These are phyloP conservation scores for Pecten maximus DNA, from an alignment of 2,888 invertebrate genomes.

Conservation along the genomic window DNA sequence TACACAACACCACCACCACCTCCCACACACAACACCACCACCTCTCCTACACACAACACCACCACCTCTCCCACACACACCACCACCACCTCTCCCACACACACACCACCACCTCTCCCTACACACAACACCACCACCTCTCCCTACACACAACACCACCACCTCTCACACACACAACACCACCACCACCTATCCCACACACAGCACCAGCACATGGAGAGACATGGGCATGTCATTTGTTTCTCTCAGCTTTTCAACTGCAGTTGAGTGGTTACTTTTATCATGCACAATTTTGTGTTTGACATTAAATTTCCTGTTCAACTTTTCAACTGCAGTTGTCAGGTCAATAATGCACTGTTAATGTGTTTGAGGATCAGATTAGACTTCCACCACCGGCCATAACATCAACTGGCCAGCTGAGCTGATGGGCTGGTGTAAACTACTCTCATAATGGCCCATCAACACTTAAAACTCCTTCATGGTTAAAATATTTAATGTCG, in stretches of 20 bases:
- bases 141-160: too few relatives aligned
- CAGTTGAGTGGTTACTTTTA: background rate
- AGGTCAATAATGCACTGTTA: background rate
- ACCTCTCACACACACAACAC: too few relatives aligned
- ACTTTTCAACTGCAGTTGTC: slow-evolving; percentile 24
- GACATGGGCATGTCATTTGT: background rate
- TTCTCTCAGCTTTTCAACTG: background rate
- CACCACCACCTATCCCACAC: background rate
- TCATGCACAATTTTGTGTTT: background rate
- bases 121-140: too few relatives aligned
- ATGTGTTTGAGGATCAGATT: slow-evolving; percentile 13
- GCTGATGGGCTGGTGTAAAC: background rate
- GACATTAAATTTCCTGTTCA: background rate
- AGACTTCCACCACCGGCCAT: background rate
- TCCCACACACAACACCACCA: too few relatives aligned
- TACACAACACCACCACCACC: too few relatives aligned
- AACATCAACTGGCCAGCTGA: background rate
- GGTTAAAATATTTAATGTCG: background rate
- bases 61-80: background rate
- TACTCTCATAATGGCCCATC: background rate
- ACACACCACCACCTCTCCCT: too few relatives aligned
- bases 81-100: background rate
- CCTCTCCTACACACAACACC: too few relatives aligned
- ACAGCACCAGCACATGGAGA: background rate
- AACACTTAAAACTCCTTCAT: background rate